Conservation (phyloP, 2,888 invertebrate genomes). For the Imbricaverruca yamaguchii region DNA sequence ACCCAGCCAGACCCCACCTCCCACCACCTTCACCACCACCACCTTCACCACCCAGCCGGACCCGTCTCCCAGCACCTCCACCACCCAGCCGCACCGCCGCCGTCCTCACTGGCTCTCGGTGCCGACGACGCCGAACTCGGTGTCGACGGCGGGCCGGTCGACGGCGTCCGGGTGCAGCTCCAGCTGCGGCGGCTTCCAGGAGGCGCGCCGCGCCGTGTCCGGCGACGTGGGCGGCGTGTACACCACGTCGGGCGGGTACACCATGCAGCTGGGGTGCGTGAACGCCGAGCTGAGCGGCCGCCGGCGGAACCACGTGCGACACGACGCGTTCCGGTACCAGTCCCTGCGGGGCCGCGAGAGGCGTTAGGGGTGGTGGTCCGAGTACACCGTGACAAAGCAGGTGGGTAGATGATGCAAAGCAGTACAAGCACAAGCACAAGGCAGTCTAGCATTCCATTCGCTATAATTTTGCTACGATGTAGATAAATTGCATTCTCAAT, state of each 20-base stretch:
- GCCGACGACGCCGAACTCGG: slow-evolving; percentile 65
- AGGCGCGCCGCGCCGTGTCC: slow-evolving; percentile 29
- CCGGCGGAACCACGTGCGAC: slow-evolving; percentile 76
- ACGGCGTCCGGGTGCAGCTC: slow-evolving; percentile 63
- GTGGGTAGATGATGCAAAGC: no score
- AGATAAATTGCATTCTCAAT: no score
- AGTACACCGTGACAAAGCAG: no score
- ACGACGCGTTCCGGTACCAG: slow-evolving; percentile 83
- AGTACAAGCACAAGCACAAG: no score
- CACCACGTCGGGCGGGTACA: slow-evolving; percentile 72
- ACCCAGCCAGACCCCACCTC: no score
- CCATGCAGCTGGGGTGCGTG: slow-evolving; percentile 87
- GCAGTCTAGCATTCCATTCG: not conserved
- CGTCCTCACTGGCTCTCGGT: slow-evolving; percentile 77
- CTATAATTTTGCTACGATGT: not conserved
- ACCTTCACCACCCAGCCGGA: no score
- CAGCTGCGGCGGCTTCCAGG: not conserved
- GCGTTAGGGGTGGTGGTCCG: no score
- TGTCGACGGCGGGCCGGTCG: slow-evolving; percentile 67
- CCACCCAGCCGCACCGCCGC: no score
- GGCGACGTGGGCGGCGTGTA: slow-evolving; percentile 69
- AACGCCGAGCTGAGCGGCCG: slow-evolving; percentile 75
- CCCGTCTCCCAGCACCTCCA: no score
- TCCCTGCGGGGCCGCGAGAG: not conserved
- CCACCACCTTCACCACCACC: no score